A percentile compares a stretch with the other conserved stretches of the same genome.
Conservation (phyloP, 2,797 vertebrate species). For the Mionectes olivaceus region DNA sequence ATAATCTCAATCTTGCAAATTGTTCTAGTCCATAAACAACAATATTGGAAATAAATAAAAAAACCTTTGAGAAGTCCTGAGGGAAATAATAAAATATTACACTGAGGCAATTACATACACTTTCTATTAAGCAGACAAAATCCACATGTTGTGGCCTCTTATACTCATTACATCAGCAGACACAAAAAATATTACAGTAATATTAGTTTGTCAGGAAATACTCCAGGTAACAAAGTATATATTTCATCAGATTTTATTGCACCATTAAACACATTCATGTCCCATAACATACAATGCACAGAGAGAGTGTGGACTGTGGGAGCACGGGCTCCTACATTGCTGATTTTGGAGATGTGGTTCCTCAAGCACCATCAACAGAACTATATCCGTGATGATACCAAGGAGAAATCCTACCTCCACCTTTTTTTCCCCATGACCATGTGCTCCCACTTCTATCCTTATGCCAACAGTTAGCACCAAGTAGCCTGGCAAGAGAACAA, state of each 20-base stretch:
- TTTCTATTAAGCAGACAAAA: neutral
- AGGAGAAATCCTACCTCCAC: neutral
- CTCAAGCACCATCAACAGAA: neutral
- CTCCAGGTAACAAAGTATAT: neutral
- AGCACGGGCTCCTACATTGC: rapidly evolving
- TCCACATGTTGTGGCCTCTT: neutral
- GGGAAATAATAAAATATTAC: neutral
- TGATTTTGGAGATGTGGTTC: neutral
- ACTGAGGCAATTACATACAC: neutral
- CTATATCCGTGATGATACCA: neutral
- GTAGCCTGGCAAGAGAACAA: neutral
- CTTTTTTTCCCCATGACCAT: rapidly evolving
- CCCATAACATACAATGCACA: neutral
- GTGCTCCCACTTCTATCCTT: neutral
- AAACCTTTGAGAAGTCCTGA: neutral
- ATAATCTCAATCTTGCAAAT: neutral
- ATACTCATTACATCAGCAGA: neutral
- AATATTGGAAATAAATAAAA: neutral
- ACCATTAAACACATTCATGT: neutral
- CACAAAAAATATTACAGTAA: neutral
- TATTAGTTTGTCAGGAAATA: slow-evolving; percentile 10
- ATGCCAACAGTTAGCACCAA: neutral
- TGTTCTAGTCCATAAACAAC: neutral
- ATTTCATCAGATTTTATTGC: neutral
- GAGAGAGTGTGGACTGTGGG: neutral